phyloP scores from a whole-genome alignment of 1,140 invertebrate species.

The Hylaeus volcanicus region DNA sequence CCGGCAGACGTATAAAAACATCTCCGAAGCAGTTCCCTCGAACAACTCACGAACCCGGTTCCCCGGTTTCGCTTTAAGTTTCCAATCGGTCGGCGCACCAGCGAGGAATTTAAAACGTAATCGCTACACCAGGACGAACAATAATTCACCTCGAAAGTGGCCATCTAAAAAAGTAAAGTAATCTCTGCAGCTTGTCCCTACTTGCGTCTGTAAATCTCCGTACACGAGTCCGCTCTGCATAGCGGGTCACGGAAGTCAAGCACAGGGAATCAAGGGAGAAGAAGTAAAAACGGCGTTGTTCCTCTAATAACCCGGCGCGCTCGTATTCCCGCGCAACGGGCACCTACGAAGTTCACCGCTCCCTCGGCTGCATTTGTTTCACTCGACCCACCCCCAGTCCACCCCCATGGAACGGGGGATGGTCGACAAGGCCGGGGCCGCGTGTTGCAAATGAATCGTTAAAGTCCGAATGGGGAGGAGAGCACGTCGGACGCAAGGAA shows the following conservation, averaged over 20 bases:
- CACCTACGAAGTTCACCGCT: constrained; percentile 1
- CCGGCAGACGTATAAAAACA: not conserved
- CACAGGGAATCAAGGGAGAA: constrained; percentile 45
- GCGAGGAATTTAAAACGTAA: constrained; percentile 38
- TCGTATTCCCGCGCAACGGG: constrained; percentile 46
- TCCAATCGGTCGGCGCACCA: constrained; percentile 16
- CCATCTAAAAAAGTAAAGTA: constrained; percentile 54
- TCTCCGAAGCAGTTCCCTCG: not conserved
- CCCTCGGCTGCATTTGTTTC: not conserved
- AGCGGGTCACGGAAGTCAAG: constrained; percentile 58
- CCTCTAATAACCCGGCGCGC: constrained; percentile 55
- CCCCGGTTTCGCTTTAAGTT: not conserved
- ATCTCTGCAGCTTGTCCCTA: constrained; percentile 58
- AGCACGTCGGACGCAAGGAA: constrained; percentile 37
- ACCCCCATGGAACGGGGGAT: not conserved
- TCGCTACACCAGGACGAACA: constrained; percentile 40
- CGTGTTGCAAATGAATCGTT: constrained; percentile 64
- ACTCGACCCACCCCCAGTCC: not conserved
- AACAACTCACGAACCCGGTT: not conserved
- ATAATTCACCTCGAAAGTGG: constrained; percentile 61
- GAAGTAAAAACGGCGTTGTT: constrained; percentile 56
- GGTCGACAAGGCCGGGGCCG: constrained; percentile 7
- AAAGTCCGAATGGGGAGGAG: constrained; percentile 50
- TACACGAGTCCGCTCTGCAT: constrained; percentile 52
- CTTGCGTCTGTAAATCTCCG: constrained; percentile 55